phyloP scores from a whole-genome alignment of 2,113 vertebrate species.

The Meleagris gallopavo region DNA sequence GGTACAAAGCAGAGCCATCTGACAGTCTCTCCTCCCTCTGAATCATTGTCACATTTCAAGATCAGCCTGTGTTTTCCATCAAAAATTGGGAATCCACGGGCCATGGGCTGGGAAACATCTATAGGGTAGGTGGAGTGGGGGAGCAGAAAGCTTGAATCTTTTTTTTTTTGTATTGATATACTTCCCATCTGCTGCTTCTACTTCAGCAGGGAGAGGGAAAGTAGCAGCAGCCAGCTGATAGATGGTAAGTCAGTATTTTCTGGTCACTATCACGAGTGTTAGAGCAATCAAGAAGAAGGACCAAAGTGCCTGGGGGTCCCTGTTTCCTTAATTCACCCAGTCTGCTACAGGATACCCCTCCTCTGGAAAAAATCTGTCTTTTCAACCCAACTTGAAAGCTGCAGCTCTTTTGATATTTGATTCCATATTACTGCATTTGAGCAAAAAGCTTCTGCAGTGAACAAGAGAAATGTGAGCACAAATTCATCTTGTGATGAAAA shows the following conservation, averaged over 20 bases:
- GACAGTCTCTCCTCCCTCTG: conserved; percentile 55
- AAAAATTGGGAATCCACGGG: conserved; percentile 33
- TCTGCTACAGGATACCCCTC: neutral
- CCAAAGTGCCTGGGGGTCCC: neutral
- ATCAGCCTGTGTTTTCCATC: conserved; percentile 41
- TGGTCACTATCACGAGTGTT: neutral
- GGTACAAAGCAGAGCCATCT: conserved; percentile 64
- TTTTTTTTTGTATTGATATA: conserved; percentile 21
- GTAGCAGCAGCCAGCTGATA: neutral
- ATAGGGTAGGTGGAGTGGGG: conserved; percentile 10
- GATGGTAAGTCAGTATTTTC: neutral
- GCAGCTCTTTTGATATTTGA: neutral
- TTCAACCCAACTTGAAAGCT: neutral
- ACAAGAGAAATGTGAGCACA: neutral
- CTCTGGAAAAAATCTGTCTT: neutral
- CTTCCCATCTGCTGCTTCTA: conserved; percentile 8
- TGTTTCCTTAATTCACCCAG: neutral
- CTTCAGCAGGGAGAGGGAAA: neutral
- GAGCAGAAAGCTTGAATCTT: conserved; percentile 11
- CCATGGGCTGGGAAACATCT: conserved; percentile 16
- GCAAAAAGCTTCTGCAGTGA: conserved; percentile 1
- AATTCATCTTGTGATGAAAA: neutral
- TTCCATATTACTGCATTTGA: neutral
- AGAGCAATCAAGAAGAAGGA: fast-evolving
- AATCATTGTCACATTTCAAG: neutral